Evolutionary conservation across 92 coral and sea anemone species (phyloP), one percentile per base, ranked within the genome.

Genomic region (Chrysogorgia sp.): DNA sequence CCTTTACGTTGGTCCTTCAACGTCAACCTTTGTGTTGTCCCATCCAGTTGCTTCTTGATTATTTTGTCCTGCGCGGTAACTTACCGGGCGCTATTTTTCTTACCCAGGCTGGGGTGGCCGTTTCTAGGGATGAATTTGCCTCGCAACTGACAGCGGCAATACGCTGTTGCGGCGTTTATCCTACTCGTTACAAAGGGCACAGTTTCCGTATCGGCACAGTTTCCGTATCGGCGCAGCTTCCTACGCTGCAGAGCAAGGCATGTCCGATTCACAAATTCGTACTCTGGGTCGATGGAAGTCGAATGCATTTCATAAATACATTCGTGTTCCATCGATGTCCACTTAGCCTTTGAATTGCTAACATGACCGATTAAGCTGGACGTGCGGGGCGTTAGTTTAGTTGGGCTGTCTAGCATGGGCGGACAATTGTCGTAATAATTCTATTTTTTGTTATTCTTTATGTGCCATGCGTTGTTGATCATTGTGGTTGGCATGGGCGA

Each of bases 201-300:
- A 63, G 82, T 45, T 77, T 61, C 20, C 75, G 74, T 19, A 76
- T 61, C 0, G 82, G 82, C 17, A 59, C 82, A 21, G 63, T 32
- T 47, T 77, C 82, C 20, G 74, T 19, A 76, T 61, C 0, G 82
- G 82, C 17, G 75, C 82, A 21, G 63, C 48, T 47, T 77, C 82
- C 20, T 22, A 62, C 64, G 83, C 83, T 10, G 83, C 76, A n/a
- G 82, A 61, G 35, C 69, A 53, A 19, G 82, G 83, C 17, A 19
- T 79, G 5, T 35, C 61, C 0, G 83, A 64, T 40, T 33, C 83
- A 6, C 63, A 65, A 34, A 79, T 79, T 20, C 62, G 64, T 58
- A 24, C 74, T 58, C 49, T 77, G 15, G 82, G 82, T 34, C 53
- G 74, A 40, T 77, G 75, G 47, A 61, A 77, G 74, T 77, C 82